These are phyloP conservation scores for Catajapyx aquilonaris DNA, from an alignment of 1,140 invertebrate genomes.

Conservation along the genomic window DNA sequence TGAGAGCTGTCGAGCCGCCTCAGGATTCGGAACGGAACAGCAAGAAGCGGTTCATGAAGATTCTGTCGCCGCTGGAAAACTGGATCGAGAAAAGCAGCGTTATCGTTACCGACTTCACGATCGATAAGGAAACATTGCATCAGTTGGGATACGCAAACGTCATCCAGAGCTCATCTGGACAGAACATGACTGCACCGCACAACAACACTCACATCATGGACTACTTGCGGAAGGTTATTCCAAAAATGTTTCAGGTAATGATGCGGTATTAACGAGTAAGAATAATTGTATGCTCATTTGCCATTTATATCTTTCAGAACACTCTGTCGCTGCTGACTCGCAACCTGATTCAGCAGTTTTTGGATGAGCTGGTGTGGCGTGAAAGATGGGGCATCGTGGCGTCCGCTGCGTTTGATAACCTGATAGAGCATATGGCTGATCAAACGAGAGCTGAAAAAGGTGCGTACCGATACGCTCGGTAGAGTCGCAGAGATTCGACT, in stretches of 20 bases:
- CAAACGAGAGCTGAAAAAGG: slow-evolving; percentile 40
- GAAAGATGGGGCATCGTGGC: slow-evolving; percentile 50
- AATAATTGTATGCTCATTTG: slow-evolving; percentile 3
- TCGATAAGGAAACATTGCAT: slow-evolving; percentile 51
- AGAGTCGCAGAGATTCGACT: background rate
- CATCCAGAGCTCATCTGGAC: slow-evolving; percentile 35
- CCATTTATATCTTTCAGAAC: slow-evolving; percentile 35
- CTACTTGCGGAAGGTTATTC: slow-evolving; percentile 60
- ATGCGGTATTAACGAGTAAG: too few relatives aligned
- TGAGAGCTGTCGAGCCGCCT: slow-evolving; percentile 59
- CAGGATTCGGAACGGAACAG: slow-evolving; percentile 51
- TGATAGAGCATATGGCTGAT: slow-evolving; percentile 52
- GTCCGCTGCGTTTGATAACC: slow-evolving; percentile 55
- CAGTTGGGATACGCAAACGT: slow-evolving; percentile 56
- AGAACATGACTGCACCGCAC: slow-evolving; percentile 22
- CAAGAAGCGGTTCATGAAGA: slow-evolving; percentile 46
- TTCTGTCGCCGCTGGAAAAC: slow-evolving; percentile 44
- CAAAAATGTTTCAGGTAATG: slow-evolving; percentile 54
- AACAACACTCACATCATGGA: slow-evolving; percentile 46
- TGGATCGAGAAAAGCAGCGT: slow-evolving; percentile 57
- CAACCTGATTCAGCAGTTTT: slow-evolving; percentile 69
- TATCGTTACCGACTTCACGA: slow-evolving; percentile 58
- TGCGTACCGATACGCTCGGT: slow-evolving; percentile 12
- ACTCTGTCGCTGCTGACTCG: slow-evolving; percentile 57
- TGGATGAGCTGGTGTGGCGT: slow-evolving; percentile 67